A percentile compares a stretch with the other conserved stretches of the same genome.
These are phyloP conservation scores for Dipodomys spectabilis DNA, from an alignment of 2,113 vertebrate genomes.

Conservation along the genomic window DNA sequence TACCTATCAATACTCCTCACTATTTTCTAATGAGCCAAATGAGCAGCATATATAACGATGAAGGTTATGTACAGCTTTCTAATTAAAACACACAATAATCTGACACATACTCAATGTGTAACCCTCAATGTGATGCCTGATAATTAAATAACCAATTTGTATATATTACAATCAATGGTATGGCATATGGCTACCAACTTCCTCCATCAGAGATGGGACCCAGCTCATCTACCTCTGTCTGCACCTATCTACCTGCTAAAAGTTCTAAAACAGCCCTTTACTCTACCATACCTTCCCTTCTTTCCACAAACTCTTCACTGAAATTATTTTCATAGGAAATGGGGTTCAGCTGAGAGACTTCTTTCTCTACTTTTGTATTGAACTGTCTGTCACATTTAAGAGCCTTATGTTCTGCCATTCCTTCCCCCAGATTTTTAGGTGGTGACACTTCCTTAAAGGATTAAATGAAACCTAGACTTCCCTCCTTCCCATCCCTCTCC, in stretches of 20 bases:
- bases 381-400: conserved; percentile 18
- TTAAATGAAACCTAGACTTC: conserved; percentile 17
- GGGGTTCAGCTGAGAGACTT: conserved; percentile 2
- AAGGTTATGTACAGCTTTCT: conserved; percentile 31
- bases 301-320: neutral
- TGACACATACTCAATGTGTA: neutral
- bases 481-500: neutral
- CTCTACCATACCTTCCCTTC: neutral
- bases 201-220: neutral
- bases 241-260: neutral
- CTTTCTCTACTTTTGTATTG: conserved; percentile 34
- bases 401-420: conserved; percentile 30
- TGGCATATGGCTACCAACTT: neutral
- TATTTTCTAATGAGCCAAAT: conserved; percentile 4
- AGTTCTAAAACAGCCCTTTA: conserved; percentile 2
- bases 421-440: neutral
- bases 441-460: conserved; percentile 30
- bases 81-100: conserved; percentile 9
- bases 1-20: neutral
- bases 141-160: conserved; percentile 43
- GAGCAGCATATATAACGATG: neutral
- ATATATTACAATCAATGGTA: conserved; percentile 5
- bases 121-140: conserved; percentile 2
- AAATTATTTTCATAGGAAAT: conserved; percentile 35
- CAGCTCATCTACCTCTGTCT: neutral